Conservation (phyloP, 1,140 invertebrate species). For the Potamilus streckersoni region DNA sequence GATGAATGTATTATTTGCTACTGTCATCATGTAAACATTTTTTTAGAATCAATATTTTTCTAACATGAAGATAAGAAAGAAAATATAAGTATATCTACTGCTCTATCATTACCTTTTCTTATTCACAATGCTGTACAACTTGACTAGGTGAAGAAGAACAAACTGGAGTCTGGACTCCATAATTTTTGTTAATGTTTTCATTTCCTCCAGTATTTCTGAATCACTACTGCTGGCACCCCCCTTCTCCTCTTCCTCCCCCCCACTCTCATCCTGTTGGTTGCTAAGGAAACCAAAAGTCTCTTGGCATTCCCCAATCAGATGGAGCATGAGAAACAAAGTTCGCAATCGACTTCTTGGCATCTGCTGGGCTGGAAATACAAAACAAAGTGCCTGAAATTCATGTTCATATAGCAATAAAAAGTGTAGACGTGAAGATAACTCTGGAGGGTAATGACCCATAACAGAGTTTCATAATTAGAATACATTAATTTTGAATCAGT, state of each 20-base stretch:
- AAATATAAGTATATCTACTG: too few species aligned
- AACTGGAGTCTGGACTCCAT: constrained; percentile 29
- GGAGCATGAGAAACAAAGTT: constrained; percentile 9
- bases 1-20: too few species aligned
- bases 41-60: too few species aligned
- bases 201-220: constrained; percentile 39
- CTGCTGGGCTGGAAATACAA: constrained; percentile 20
- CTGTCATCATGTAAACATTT: too few species aligned
- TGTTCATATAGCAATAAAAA: neutral
- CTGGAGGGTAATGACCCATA: too few species aligned
- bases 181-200: constrained; percentile 33
- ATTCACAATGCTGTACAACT: constrained; percentile 5
- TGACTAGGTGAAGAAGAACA: constrained; percentile 29
- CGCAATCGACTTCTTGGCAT: constrained; percentile 6
- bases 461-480: too few species aligned
- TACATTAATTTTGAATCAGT: too few species aligned
- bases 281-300: constrained; percentile 27
- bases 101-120: constrained; percentile 13
- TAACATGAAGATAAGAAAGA: too few species aligned
- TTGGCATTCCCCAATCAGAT: constrained; percentile 15
- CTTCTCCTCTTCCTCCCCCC: too few species aligned
- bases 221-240: too few species aligned
- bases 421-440: too few species aligned
- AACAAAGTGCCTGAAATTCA: neutral
- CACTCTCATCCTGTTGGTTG: constrained; percentile 12